Conservation (phyloP, 2,797 vertebrate genomes). For the Melanotaenia nigrans region DNA sequence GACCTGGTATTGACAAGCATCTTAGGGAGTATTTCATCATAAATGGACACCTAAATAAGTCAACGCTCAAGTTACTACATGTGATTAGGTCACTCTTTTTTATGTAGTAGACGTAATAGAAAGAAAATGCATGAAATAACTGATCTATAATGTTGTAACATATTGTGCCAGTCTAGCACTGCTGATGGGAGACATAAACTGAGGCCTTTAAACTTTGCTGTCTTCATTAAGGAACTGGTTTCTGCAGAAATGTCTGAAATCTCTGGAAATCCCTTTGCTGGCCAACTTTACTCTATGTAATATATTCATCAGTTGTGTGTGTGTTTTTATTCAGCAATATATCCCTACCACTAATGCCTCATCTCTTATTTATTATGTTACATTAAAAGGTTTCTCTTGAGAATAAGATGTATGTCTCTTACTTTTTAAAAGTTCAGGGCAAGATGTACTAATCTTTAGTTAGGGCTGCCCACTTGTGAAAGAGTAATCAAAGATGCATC, state of each 20-base stretch:
- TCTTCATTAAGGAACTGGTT: too few relatives aligned
- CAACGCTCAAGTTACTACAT: too few relatives aligned
- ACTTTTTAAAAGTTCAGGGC: not conserved
- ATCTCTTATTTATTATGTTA: not conserved
- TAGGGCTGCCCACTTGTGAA: not conserved
- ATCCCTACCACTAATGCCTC: not conserved
- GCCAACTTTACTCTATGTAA: not conserved
- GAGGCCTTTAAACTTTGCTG: too few relatives aligned
- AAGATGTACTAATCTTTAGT: not conserved
- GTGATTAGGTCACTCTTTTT: too few relatives aligned
- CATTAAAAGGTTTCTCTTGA: not conserved
- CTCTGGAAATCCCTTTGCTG: not conserved
- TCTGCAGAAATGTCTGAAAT: not conserved
- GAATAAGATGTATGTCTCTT: not conserved
- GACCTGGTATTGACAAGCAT: not conserved
- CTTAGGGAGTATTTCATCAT: too few relatives aligned
- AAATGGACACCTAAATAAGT: too few relatives aligned
- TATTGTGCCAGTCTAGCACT: too few relatives aligned
- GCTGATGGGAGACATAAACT: too few relatives aligned
- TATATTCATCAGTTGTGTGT: conserved; percentile 7
- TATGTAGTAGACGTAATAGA: too few relatives aligned
- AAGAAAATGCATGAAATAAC: too few relatives aligned
- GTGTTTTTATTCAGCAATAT: not conserved
- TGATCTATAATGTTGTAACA: too few relatives aligned
- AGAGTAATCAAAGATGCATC: conserved; percentile 7